These are phyloP conservation scores for Cecidostiba fungosa DNA, from an alignment of 2,888 invertebrate species.

Conservation along the genomic window DNA sequence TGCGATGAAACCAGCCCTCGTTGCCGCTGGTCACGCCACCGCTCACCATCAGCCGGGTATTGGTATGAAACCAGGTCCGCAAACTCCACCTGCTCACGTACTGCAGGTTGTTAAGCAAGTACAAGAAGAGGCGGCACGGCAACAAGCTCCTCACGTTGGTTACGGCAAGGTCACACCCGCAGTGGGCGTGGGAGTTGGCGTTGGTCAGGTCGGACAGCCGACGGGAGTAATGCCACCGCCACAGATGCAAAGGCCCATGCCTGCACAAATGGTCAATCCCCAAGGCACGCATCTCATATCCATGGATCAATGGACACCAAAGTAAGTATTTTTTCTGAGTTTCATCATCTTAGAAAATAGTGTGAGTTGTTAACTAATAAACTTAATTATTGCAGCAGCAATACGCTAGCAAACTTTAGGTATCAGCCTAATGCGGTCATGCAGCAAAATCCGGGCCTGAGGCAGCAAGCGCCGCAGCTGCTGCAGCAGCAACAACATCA, in stretches of 20 bases:
- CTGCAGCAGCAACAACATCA: slow-evolving; percentile 81
- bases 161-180: slow-evolving; percentile 89
- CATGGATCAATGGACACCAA: slow-evolving; percentile 80
- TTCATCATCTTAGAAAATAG: neutral
- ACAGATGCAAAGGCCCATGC: slow-evolving; percentile 82
- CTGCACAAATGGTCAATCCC: slow-evolving; percentile 81
- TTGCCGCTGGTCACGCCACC: slow-evolving; percentile 76
- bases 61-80: slow-evolving; percentile 86
- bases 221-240: slow-evolving; percentile 83
- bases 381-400: slow-evolving; percentile 38
- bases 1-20: slow-evolving; percentile 82
- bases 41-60: slow-evolving; percentile 83
- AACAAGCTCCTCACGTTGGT: slow-evolving; percentile 90
- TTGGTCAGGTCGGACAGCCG: slow-evolving; percentile 65
- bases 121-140: slow-evolving; percentile 95
- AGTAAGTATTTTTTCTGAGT: slow-evolving; percentile 67
- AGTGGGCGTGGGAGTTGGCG: slow-evolving; percentile 78
- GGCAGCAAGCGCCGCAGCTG: slow-evolving; percentile 79
- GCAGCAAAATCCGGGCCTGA: slow-evolving; percentile 78
- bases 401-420: slow-evolving; percentile 67
- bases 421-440: slow-evolving; percentile 78
- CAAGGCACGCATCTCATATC: slow-evolving; percentile 78
- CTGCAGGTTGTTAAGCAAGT: slow-evolving; percentile 92
- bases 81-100: slow-evolving; percentile 90
- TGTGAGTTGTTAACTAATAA: neutral